Conservation (phyloP, 2,113 vertebrate species). For the Cygnus buccinator region DNA sequence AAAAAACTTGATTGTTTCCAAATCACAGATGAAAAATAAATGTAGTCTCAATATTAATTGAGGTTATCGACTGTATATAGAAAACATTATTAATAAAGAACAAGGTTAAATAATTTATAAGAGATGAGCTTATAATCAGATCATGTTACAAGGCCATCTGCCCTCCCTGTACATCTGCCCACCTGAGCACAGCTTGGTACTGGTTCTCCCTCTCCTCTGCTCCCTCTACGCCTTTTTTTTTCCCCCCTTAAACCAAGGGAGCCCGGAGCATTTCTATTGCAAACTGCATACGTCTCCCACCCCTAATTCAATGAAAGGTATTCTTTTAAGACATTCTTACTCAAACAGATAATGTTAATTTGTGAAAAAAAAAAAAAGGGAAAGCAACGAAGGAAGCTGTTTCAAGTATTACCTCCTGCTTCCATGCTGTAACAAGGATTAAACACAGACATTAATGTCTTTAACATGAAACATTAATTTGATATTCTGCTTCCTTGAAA, state of each 20-base stretch:
- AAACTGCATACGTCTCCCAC: not conserved
- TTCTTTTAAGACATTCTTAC: not conserved
- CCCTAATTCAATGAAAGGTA: not conserved
- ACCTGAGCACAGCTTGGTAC: not conserved
- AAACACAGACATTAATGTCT: constrained; percentile 74
- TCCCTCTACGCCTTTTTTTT: not conserved
- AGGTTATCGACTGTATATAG: not conserved
- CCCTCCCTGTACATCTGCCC: not conserved
- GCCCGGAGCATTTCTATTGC: not conserved
- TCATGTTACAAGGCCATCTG: not conserved
- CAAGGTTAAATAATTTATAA: not conserved
- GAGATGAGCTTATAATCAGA: not conserved
- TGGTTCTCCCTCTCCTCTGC: not conserved
- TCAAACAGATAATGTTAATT: not conserved
- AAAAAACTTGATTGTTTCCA: not conserved
- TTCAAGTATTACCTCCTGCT: constrained; percentile 67
- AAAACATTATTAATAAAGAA: not conserved
- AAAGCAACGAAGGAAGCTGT: constrained; percentile 38
- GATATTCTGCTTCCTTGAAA: constrained; percentile 76
- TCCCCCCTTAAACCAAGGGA: not conserved
- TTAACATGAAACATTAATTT: constrained; percentile 76
- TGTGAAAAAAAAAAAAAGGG: constrained; percentile 23
- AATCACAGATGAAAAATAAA: not conserved
- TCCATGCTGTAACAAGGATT: constrained; percentile 63
- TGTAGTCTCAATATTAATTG: too few species aligned